These are phyloP conservation scores for Diplodus sargus DNA, from an alignment of 2,797 vertebrate genomes.

Conservation along the genomic window DNA sequence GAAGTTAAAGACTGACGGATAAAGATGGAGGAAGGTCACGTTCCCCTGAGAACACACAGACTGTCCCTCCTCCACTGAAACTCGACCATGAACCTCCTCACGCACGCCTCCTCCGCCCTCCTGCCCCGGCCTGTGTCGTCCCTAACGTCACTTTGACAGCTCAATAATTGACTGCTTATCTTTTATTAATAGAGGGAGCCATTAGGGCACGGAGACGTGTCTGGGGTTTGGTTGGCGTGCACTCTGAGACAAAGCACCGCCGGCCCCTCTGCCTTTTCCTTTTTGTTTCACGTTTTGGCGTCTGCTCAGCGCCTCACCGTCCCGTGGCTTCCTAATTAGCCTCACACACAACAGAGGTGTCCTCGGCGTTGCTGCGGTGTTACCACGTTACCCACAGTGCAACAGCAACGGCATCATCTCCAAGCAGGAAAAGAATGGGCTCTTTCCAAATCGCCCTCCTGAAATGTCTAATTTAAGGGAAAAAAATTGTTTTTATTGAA, in stretches of 20 bases:
- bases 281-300: constrained; percentile 52
- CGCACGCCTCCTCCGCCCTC: constrained; percentile 13
- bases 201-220: constrained; percentile 62
- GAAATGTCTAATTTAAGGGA: neutral
- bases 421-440: neutral
- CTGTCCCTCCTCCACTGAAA: constrained; percentile 3
- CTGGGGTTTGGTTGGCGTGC: constrained; percentile 31
- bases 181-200: constrained; percentile 80
- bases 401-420: neutral
- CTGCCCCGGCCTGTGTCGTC: neutral
- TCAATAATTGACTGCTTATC: constrained; percentile 82
- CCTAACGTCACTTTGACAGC: constrained; percentile 61
- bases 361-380: constrained; percentile 14
- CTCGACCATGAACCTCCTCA: constrained; percentile 33
- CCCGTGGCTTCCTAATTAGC: constrained; percentile 46
- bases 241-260: constrained; percentile 57
- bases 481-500: neutral
- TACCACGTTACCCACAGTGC: constrained; percentile 7
- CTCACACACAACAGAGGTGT: constrained; percentile 44
- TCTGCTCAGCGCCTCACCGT: constrained; percentile 44
- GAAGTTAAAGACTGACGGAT: neutral
- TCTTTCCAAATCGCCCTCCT: neutral
- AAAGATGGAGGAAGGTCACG: neutral
- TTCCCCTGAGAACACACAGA: constrained; percentile 11
- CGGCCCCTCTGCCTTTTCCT: constrained; percentile 17